These are phyloP conservation scores for Folsomia candida DNA, from an alignment of 2,888 invertebrate species.

Conservation along the genomic window DNA sequence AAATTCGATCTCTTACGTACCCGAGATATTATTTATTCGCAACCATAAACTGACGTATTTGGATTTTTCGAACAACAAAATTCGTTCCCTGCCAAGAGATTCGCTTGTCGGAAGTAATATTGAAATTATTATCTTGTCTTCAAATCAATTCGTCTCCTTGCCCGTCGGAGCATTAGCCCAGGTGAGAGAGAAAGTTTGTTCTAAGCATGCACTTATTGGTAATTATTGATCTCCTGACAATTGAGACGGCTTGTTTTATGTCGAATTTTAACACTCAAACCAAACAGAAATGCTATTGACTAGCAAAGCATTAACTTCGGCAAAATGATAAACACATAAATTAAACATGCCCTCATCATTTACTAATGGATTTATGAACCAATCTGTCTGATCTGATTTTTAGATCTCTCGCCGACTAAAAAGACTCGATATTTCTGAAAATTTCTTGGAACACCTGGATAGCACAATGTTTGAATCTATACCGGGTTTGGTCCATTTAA, in stretches of 20 bases:
- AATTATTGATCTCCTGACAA: too few species aligned
- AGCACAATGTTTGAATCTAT: constrained; percentile 81
- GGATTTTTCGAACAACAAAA: constrained; percentile 51
- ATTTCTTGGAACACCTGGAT: constrained; percentile 80
- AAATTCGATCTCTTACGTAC: constrained; percentile 51
- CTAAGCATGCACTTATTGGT: too few species aligned
- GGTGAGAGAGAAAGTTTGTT: too few species aligned
- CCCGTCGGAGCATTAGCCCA: constrained; percentile 49
- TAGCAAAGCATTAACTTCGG: too few species aligned
- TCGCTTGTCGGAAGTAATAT: constrained; percentile 51
- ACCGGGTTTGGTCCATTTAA: constrained; percentile 72
- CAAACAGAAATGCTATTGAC: too few species aligned
- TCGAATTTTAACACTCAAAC: too few species aligned
- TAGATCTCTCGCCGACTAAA: constrained; percentile 49
- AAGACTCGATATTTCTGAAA: constrained; percentile 69
- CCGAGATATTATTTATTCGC: constrained; percentile 51
- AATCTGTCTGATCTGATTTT: too few species aligned
- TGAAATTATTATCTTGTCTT: constrained; percentile 51
- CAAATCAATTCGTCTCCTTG: constrained; percentile 52
- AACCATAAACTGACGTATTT: constrained; percentile 51
- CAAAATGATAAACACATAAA: too few species aligned
- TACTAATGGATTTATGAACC: too few species aligned
- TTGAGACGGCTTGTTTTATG: too few species aligned
- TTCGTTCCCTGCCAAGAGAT: constrained; percentile 51
- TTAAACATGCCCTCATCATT: too few species aligned